phyloP scores from a whole-genome alignment of 1,140 invertebrate species.

The Onthophagus taurus region DNA sequence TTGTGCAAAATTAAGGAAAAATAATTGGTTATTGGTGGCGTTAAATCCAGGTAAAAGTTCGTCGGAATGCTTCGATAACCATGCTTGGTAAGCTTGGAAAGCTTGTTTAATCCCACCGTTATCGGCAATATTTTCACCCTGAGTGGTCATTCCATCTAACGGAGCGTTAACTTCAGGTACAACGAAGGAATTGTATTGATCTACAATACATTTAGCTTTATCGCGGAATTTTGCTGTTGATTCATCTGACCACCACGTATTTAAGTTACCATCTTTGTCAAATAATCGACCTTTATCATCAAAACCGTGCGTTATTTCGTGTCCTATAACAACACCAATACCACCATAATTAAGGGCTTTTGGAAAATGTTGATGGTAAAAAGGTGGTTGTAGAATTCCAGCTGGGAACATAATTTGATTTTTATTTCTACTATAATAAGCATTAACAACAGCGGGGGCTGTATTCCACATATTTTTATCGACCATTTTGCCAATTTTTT shows the following conservation, averaged over 20 bases:
- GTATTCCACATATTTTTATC: constrained; percentile 86
- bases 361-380: constrained; percentile 76
- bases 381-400: constrained; percentile 83
- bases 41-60: constrained; percentile 64
- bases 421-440: constrained; percentile 90
- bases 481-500: constrained; percentile 55
- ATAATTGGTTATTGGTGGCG: constrained; percentile 62
- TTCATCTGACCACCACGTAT: constrained; percentile 69
- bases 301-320: constrained; percentile 62
- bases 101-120: constrained; percentile 82
- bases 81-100: constrained; percentile 60
- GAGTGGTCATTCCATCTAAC: constrained; percentile 53
- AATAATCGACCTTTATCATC: constrained; percentile 59
- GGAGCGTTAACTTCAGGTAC: constrained; percentile 48
- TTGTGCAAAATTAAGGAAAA: constrained; percentile 78
- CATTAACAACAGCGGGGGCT: constrained; percentile 88
- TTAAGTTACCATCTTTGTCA: constrained; percentile 59
- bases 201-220: constrained; percentile 64
- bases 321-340: constrained; percentile 59
- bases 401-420: constrained; percentile 95
- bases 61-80: constrained; percentile 42
- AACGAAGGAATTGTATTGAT: constrained; percentile 62
- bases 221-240: constrained; percentile 54
- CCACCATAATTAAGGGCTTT: constrained; percentile 69
- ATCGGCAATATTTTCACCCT: constrained; percentile 84